Base-by-base conservation (phyloP, 2,888 invertebrate species). In the Scelioninae gen. 2 region DNA sequence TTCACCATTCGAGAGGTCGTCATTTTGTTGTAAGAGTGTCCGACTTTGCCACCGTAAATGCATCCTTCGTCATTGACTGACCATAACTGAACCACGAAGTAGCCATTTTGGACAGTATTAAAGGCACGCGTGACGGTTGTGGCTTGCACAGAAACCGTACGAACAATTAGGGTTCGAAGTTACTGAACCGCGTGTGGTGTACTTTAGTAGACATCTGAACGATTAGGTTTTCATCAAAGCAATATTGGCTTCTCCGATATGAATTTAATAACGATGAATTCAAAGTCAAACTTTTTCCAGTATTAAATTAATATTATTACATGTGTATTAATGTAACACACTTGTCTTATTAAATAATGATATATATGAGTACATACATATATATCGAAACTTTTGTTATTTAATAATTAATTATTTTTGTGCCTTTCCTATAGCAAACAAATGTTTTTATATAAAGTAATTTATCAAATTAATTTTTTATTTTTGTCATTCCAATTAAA, bases 121-220 rank as follows among this genome's bases (percentile, higher is more conserved):
- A 69, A 75, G 67, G 75, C 63, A 70, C 67, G 73, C 70, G 75
- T 69, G 58, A 75, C 67, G 55, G 73, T 60, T 75, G 75, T 11
- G 75, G 73, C 53, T 75, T 69, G 57, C 64, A 55, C 60, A 72
- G 53, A 53, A 68, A 64, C 71, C 68, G 53, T 69, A 60, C 48
- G 71, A 61, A 70, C 67, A 70, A 67, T 73, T 67, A 73, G 63
- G 67, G 58, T 53, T 63, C 53, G 57, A 75, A 75, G 70, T 75
- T 73, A 57, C 58, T 11, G 67, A 58, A 70, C 63, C 75, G 37
- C 46, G 58, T 70, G 73, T 50, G 72, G 61, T 70, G 28, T 57
- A 60, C 63, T 69, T 50, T 33, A 63, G 48, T 63, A 61, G 41
- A 37, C 53, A 37, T 48, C 22, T 61, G 55, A 61, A 74, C 58